Base-by-base conservation (phyloP, 2,888 invertebrate species). In the Plebejus argus region DNA sequence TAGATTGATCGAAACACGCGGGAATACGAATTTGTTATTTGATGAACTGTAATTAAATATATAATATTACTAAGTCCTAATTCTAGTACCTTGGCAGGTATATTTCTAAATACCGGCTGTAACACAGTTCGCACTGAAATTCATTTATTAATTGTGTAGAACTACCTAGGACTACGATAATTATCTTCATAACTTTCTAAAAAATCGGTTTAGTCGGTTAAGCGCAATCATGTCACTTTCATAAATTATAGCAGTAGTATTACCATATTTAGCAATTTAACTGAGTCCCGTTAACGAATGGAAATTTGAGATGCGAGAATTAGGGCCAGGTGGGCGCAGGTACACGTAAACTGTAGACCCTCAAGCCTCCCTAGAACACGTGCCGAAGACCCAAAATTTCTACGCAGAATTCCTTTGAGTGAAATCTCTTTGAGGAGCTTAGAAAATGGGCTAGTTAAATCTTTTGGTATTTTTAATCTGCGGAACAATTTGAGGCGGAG, bases 401-500 rank as follows among this genome's bases (percentile, higher is more conserved):
- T 33, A 66, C 33, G 66, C 28, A 66, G 6, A 33, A 28, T 66
- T 66, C 66, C 66, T 66, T 66, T 66, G 28, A 66, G 7, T 18
- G 28, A 66, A 66, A 66, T 66, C 28, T 66, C 28, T 66, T 66
- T 28, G 66, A 66, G 28, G 15, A 66, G 15, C 28, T 33, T 66
- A 66, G 28, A 15, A 12, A 61, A 61, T 61, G 10, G 28, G 20
- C 23, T 66, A 66, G 66, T 28, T 18, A 28, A 66, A 66, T 33
- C 66, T 66, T 18, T 66, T 28, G 66, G 66, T 66, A 66, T 66
- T 66, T 66, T 66, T 66, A 66, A 66, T 66, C 66, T 66, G 28
- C 12, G 23, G 61, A 28, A 66, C 61, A 66, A 28, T 28, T 28
- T 33, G 71, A 71, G 71, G 39, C 39, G 20, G 18, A 3, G 39